Evolutionary conservation across 2,797 vertebrate species (phyloP).

Genomic region (Lutjanus argentimaculatus): DNA sequence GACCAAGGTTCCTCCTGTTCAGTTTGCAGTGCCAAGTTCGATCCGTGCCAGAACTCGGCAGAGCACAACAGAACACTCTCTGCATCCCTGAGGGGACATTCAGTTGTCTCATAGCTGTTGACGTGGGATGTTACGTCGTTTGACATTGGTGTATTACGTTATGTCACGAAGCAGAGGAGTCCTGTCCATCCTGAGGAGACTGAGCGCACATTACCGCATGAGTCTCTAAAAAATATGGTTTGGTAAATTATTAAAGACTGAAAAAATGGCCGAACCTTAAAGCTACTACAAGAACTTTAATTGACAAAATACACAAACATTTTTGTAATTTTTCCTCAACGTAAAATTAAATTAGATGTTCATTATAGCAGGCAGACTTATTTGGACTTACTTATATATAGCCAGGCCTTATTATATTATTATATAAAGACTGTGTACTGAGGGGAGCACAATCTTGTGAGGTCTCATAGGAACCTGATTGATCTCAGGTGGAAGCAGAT

Average conservation of each 20-base stretch:
- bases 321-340: too few species aligned
- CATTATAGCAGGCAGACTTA: too few species aligned
- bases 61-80: slow-evolving; percentile 31
- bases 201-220: not conserved
- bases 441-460: too few species aligned
- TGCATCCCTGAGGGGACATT: slow-evolving; percentile 29
- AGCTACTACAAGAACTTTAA: too few species aligned
- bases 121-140: slow-evolving; percentile 10
- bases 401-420: too few species aligned
- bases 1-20: slow-evolving; percentile 51
- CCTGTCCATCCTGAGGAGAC: not conserved
- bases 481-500: too few species aligned
- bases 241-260: not conserved
- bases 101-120: slow-evolving; percentile 30
- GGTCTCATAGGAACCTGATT: too few species aligned
- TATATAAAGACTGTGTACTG: too few species aligned
- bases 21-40: slow-evolving; percentile 1
- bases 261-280: not conserved
- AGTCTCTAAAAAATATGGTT: not conserved
- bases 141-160: slow-evolving; percentile 21
- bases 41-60: slow-evolving; percentile 35
- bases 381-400: too few species aligned
- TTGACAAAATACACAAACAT: too few species aligned
- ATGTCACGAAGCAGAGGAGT: slow-evolving; percentile 19
- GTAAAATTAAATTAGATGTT: too few species aligned